Evolutionary conservation across 1,140 invertebrate species (phyloP).

Genomic region (Diorhabda elongata): DNA sequence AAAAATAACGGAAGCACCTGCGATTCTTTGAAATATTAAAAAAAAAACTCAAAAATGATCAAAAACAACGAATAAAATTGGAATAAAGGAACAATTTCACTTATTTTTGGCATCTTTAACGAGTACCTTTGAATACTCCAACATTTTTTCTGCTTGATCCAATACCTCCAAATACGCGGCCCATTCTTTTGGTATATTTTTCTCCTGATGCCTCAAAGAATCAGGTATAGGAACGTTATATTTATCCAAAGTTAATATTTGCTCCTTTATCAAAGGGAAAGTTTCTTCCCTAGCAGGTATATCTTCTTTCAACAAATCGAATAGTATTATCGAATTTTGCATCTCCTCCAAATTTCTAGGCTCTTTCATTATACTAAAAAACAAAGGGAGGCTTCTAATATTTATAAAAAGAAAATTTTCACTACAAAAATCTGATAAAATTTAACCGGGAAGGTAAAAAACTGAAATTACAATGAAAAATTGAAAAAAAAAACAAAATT

Average conservation of each 20-base stretch:
- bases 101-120: conserved; percentile 28
- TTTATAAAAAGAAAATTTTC: not conserved
- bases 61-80: not conserved
- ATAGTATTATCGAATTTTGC: conserved; percentile 57
- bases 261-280: conserved; percentile 67
- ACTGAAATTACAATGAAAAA: no score
- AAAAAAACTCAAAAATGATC: conserved; percentile 12
- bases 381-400: not conserved
- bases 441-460: no score
- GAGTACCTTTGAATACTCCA: conserved; percentile 62
- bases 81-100: conserved; percentile 38
- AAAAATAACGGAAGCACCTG: no score
- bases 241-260: conserved; percentile 67
- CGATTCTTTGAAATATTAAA: not conserved
- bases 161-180: conserved; percentile 59
- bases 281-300: conserved; percentile 57
- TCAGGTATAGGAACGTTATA: conserved; percentile 58
- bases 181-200: conserved; percentile 63
- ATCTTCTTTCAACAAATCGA: conserved; percentile 61
- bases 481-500: no score
- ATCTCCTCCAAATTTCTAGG: conserved; percentile 59
- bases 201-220: conserved; percentile 56
- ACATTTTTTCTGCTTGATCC: conserved; percentile 60
- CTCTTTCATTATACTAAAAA: conserved; percentile 51
- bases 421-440: no score